Evolutionary conservation across 2,888 invertebrate genomes (phyloP), one percentile per base, ranked within the genome.

Genomic region (Tenodera sinensis): DNA sequence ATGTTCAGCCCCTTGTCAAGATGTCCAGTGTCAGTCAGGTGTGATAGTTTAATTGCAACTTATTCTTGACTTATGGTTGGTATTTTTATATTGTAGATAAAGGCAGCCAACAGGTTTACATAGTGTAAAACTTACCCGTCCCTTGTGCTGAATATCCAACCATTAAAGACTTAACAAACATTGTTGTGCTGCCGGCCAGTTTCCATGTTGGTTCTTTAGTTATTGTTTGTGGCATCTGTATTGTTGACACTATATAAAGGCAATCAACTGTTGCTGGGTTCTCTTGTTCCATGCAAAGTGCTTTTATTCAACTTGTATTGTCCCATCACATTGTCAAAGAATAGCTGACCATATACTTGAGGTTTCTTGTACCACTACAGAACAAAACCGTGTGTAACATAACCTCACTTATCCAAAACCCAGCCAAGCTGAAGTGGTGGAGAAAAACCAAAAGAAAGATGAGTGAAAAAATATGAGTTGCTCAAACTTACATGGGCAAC

Each of bases 71-170:
- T 90, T 87, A 89, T 84, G 87, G 89, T 90, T 90, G 90, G 90
- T 90, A 90, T 90, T 90, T 90, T 90, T 90, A 89, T 90, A 90
- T 88, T 85, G 90, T 90, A 90, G 90, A 87, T 88, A 88, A 88
- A 89, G 88, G 87, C 89, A 88, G 89, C 86, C 71, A 87, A 15
- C 82, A 87, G 88, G 89, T 89, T 87, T 86, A 89, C 83, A 71
- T 71, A 71, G 54, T 89, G 89, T 87, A 88, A 89, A 83, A 83
- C 83, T 85, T 83, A 84, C 90, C 90, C 90, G 90, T 90, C 90
- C 90, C 90, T 89, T 88, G 88, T 86, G 90, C 89, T 88, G 88
- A n/a, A 88, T 83, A 89, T 83, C 84, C 86, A 89, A 85, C 84
- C 88, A 88, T 85, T 89, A 83, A 85, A 85, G 71, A 82, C 54